Percentiles rank a stretch among this genome's conserved stretches.
phyloP scores from a whole-genome alignment of 92 coral and sea anemone genomes.

The Heliopora coerulea region DNA sequence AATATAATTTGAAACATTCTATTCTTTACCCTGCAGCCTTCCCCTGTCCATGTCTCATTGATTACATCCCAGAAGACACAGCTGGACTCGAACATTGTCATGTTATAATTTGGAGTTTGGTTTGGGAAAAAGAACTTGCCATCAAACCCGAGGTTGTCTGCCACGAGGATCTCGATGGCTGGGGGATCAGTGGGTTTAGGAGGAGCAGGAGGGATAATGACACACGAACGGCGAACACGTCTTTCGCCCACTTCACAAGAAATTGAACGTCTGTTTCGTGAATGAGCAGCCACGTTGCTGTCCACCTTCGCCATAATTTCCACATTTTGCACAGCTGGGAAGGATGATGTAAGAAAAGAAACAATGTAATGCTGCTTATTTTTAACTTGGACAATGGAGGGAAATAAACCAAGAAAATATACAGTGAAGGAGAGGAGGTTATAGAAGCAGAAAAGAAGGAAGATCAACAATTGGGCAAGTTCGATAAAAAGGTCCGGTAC shows the following conservation, averaged over 20 bases:
- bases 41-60: constrained; percentile 62
- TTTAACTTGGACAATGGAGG: too few species aligned
- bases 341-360: too few species aligned
- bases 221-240: constrained; percentile 83
- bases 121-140: constrained; percentile 67
- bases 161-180: constrained; percentile 46
- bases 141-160: constrained; percentile 68
- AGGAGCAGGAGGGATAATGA: constrained; percentile 88
- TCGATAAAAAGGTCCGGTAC: too few species aligned
- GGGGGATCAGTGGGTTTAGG: constrained; percentile 70
- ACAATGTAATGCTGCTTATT: too few species aligned
- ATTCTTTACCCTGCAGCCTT: constrained; percentile 68
- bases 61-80: constrained; percentile 70
- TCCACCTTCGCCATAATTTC: too few species aligned
- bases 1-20: not conserved
- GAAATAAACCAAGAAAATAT: too few species aligned
- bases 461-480: too few species aligned
- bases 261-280: constrained; percentile 57
- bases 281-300: too few species aligned
- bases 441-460: too few species aligned
- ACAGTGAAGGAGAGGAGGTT: too few species aligned
- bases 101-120: constrained; percentile 57
- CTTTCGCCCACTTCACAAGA: constrained; percentile 52
- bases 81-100: constrained; percentile 66
- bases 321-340: too few species aligned